These are phyloP conservation scores for Galerucella calmariensis DNA, from an alignment of 2,888 invertebrate genomes.

Conservation along the genomic window DNA sequence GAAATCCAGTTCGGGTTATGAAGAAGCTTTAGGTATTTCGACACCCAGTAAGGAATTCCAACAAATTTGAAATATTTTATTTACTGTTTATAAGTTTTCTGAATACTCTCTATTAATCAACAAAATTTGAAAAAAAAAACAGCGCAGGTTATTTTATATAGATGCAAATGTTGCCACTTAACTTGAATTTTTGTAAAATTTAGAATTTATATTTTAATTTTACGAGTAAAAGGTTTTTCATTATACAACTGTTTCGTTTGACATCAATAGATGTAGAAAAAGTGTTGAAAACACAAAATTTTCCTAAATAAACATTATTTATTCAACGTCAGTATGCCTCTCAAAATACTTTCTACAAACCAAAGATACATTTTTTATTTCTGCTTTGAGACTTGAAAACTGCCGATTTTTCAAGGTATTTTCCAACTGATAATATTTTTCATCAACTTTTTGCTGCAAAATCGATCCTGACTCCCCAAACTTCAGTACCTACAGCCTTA, in stretches of 20 bases:
- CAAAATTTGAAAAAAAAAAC: slow-evolving; percentile 1
- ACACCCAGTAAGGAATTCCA: slow-evolving; percentile 89
- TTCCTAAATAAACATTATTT: no score
- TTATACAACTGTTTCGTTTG: background rate
- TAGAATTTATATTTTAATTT: background rate
- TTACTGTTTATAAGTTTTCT: slow-evolving; percentile 15
- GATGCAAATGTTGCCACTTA: background rate
- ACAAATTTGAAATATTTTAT: slow-evolving; percentile 37
- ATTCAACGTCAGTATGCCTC: no score
- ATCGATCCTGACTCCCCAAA: no score
- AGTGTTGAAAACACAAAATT: no score
- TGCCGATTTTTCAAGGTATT: no score
- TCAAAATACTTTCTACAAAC: no score
- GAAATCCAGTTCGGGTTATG: slow-evolving; percentile 81
- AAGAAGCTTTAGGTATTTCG: slow-evolving; percentile 90
- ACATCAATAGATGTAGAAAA: no score
- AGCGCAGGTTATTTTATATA: slow-evolving; percentile 21
- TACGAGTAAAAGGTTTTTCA: background rate
- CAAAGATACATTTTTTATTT: no score
- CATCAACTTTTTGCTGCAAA: no score
- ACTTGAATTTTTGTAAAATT: background rate
- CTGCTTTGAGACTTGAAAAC: no score
- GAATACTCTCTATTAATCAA: slow-evolving; percentile 22
- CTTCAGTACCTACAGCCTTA: no score
- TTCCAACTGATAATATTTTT: no score